Evolutionary conservation across 2,888 invertebrate genomes (phyloP).

Genomic region (Nysson spinosus): DNA sequence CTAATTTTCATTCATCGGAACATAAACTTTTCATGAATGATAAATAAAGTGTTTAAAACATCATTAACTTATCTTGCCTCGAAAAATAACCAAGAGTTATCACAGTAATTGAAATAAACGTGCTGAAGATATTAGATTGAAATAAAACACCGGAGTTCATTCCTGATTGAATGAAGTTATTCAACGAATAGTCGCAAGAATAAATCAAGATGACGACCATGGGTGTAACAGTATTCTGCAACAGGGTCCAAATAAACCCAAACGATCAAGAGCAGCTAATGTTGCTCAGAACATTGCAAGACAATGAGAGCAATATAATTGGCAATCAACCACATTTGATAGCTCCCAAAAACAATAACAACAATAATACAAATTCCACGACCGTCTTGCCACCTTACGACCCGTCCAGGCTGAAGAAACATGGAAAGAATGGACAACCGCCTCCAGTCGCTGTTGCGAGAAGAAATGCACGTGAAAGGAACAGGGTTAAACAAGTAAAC

Average conservation of each 20-base stretch:
- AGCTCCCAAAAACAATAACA: constrained; percentile 58
- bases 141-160: too few species aligned
- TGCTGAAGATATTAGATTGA: too few species aligned
- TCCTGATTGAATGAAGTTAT: too few species aligned
- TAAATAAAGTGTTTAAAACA: too few species aligned
- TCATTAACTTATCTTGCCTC: too few species aligned
- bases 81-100: too few species aligned
- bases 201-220: constrained; percentile 72
- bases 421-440: constrained; percentile 79
- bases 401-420: constrained; percentile 77
- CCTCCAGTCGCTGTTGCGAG: constrained; percentile 91
- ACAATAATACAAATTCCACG: constrained; percentile 26
- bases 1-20: too few species aligned
- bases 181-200: too few species aligned
- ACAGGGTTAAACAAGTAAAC: constrained; percentile 95
- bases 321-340: constrained; percentile 66
- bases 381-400: constrained; percentile 76
- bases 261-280: constrained; percentile 72
- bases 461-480: constrained; percentile 94
- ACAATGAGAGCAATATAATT: constrained; percentile 74
- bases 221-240: constrained; percentile 74
- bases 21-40: too few species aligned
- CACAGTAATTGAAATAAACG: too few species aligned
- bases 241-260: constrained; percentile 68
- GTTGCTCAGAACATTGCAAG: constrained; percentile 73